Evolutionary conservation across 2,113 vertebrate species (phyloP).

Genomic region (Oncorhynchus mykiss): DNA sequence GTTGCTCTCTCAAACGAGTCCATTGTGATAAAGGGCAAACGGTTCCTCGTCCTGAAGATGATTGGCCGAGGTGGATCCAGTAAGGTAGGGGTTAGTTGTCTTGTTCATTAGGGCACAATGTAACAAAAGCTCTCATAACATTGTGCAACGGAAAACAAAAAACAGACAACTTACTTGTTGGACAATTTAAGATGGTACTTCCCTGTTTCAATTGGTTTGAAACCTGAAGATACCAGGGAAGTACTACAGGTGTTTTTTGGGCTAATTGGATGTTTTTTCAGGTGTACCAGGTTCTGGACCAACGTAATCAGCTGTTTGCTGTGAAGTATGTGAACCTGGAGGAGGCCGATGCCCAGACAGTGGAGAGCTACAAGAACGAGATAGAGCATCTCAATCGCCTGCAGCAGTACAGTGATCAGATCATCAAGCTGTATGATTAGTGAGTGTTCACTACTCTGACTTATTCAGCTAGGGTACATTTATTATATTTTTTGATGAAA

Average conservation of each 20-base stretch:
- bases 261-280: conserved; percentile 41
- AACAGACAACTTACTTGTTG: too few relatives aligned
- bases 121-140: too few relatives aligned
- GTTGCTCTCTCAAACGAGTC: conserved; percentile 78
- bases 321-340: conserved; percentile 92
- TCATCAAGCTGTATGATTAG: conserved; percentile 94
- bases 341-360: conserved; percentile 87
- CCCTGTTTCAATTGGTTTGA: too few relatives aligned
- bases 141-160: background rate
- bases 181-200: too few relatives aligned
- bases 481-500: too few relatives aligned
- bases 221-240: too few relatives aligned
- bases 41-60: conserved; percentile 91
- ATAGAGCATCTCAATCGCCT: conserved; percentile 91
- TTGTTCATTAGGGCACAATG: background rate
- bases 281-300: conserved; percentile 94
- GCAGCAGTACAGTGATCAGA: conserved; percentile 94
- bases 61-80: conserved; percentile 96
- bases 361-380: conserved; percentile 95
- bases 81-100: conserved; percentile 73
- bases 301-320: conserved; percentile 89
- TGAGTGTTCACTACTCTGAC: conserved; percentile 68
- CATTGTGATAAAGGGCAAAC: conserved; percentile 85
- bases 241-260: too few relatives aligned
- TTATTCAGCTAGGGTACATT: background rate